These are phyloP conservation scores for Drosophila nr. perissopoda DNA, from an alignment of 2,888 invertebrate genomes.

Conservation along the genomic window DNA sequence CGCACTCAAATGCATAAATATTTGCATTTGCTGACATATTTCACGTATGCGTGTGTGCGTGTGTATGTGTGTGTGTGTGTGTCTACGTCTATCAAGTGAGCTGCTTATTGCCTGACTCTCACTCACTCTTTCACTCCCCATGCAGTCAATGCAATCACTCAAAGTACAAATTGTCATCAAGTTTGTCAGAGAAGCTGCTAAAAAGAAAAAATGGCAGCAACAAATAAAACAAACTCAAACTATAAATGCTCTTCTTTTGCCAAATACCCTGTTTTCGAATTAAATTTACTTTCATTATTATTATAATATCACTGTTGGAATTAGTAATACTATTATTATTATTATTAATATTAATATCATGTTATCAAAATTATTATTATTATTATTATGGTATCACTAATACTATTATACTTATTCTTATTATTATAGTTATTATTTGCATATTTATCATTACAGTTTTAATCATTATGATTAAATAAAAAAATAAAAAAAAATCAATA, in stretches of 20 bases:
- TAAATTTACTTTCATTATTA: not conserved
- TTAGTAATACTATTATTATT: not conserved
- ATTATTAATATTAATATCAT: not conserved
- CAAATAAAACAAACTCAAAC: slow-evolving; percentile 19
- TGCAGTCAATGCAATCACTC: slow-evolving; percentile 62
- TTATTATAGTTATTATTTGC: not conserved
- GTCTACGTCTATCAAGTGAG: slow-evolving; percentile 13
- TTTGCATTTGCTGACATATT: slow-evolving; percentile 1
- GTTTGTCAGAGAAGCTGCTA: slow-evolving; percentile 40
- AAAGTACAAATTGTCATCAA: slow-evolving; percentile 73
- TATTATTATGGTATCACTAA: not conserved
- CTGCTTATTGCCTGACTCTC: slow-evolving; percentile 38
- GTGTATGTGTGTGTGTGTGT: not conserved
- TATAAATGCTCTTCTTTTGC: not conserved
- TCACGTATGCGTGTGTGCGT: not conserved
- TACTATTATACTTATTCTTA: too few relatives aligned
- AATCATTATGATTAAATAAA: too few relatives aligned
- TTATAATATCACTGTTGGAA: not conserved
- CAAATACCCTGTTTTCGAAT: slow-evolving; percentile 9
- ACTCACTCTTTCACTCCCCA: not conserved
- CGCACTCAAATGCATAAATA: slow-evolving; percentile 1
- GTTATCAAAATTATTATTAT: not conserved
- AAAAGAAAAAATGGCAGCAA: slow-evolving; percentile 40
- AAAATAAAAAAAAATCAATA: not conserved
- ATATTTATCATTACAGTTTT: not conserved